Percentiles rank a stretch among this genome's conserved stretches.
Conservation (phyloP, 2,888 invertebrate genomes). For the Drosophila trichaetosa region DNA sequence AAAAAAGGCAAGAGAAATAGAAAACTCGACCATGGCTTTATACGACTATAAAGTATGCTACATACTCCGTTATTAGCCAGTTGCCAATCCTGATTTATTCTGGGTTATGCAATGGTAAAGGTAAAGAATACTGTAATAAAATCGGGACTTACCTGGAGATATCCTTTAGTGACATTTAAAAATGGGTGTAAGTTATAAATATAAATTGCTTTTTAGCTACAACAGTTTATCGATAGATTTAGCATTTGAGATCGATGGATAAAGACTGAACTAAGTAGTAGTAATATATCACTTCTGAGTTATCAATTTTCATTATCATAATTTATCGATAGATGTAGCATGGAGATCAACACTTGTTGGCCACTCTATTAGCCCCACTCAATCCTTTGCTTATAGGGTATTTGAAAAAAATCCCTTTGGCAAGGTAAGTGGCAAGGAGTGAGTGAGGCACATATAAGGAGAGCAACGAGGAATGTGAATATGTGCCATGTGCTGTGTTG, state of each 20-base stretch:
- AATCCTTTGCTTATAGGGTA: conserved; percentile 32
- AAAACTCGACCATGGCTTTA: not conserved
- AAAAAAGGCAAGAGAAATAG: conserved; percentile 7
- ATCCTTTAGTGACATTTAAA: not conserved
- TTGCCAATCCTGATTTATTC: not conserved
- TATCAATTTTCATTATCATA: not conserved
- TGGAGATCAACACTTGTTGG: not conserved
- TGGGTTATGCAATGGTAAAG: conserved; percentile 1
- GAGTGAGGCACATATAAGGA: conserved; percentile 4
- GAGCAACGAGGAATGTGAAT: conserved; percentile 13
- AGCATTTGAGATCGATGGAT: not conserved
- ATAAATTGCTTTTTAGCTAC: not conserved
- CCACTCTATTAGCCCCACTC: not conserved
- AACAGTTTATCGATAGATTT: not conserved
- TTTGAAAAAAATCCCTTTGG: conserved; percentile 44
- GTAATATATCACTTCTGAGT: not conserved
- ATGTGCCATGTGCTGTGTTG: conserved; percentile 35
- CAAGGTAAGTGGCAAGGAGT: conserved; percentile 53
- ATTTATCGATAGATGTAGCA: not conserved
- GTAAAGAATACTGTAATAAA: not conserved
- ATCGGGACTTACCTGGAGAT: not conserved
- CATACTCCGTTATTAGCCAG: conserved; percentile 6
- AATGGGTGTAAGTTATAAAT: not conserved
- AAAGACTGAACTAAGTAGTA: not conserved
- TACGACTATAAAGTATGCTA: conserved; percentile 41